Base-by-base conservation (phyloP, 2,888 invertebrate species). In the Zygaena filipendulae region DNA sequence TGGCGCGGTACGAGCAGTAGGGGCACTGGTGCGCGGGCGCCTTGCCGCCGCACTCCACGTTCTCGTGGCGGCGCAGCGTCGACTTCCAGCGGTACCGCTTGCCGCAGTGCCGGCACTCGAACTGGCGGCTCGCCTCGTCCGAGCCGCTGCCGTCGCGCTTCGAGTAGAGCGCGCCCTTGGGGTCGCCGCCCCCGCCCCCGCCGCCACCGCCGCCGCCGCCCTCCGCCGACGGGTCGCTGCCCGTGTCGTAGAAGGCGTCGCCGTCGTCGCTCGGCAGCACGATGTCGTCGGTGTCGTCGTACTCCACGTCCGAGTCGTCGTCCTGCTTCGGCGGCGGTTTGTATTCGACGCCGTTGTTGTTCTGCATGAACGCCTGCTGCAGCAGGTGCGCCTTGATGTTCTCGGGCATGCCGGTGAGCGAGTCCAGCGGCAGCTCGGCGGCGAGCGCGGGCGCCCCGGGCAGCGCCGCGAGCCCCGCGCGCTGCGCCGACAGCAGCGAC, bases 41-140 rank as follows among this genome's bases (percentile, higher is more conserved):
- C 59, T 91, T 92, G 39, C 90, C 91, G 23, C 91, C 89, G 67
- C 91, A 91, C 67, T 91, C 91, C 37, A 91, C 90, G 75, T 86
- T 88, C 67, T 90, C 91, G 71, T 92, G 92, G 3, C 90, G 84
- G 7, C 89, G 82, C 80, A 91, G 82, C 34, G 91, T 91, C 26
- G 91, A 91, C 71, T 90, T 92, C 91, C 92, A 92, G 49, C 91
- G 85, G 66, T 92, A 92, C 42, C 87, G 84, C 64, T 92, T 92
- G 39, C 92, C 91, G 70, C 92, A 92, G 58, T 91, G 91, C 27
- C 90, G 83, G 55, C 92, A 92, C 25, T 89, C 85, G 66, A 90
- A 91, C 53, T 87, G 86, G 3, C 84, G 70, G 43, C 71, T 70
- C 14, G 82, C 79, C 49, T 83, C 84, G 54, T 82, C 71, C 52